Conservation (phyloP, 1,140 invertebrate species). For the Bombus impatiens region DNA sequence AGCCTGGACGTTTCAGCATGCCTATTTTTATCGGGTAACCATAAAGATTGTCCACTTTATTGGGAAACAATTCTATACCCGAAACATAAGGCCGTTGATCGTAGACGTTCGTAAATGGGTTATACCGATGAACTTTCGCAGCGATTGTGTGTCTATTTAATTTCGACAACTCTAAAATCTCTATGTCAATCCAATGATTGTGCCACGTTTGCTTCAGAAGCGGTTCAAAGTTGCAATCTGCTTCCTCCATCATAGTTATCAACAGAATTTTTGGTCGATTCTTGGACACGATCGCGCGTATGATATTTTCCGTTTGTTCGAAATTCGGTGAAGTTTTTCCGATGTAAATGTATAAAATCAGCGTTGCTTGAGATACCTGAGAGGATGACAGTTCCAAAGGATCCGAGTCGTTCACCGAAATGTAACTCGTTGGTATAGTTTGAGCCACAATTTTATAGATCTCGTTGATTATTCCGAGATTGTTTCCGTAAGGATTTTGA, state of each 20-base stretch:
- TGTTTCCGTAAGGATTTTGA: background rate
- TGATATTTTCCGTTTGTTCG: background rate
- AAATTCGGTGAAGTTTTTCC: background rate
- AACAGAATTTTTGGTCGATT: background rate
- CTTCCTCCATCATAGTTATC: background rate
- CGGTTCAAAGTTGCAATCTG: background rate
- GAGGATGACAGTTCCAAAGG: background rate
- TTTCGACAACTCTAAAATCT: background rate
- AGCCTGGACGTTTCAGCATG: background rate
- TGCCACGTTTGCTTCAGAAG: constrained; percentile 11
- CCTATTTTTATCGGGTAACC: constrained; percentile 3
- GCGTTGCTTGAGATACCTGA: background rate
- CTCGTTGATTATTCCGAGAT: background rate
- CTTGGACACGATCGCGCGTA: background rate
- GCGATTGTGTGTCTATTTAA: background rate
- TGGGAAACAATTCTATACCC: constrained; percentile 7
- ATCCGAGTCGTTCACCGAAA: constrained; percentile 5
- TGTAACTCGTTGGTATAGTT: background rate
- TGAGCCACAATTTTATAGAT: background rate
- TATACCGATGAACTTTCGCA: constrained; percentile 21
- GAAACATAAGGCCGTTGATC: background rate
- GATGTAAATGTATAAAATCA: background rate
- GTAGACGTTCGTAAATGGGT: constrained; percentile 30
- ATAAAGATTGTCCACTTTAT: constrained; percentile 34
- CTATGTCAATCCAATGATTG: background rate